A percentile compares a stretch with the other conserved stretches of the same genome.
These are phyloP conservation scores for Timandra comae DNA, from an alignment of 2,888 invertebrate genomes.

Conservation along the genomic window DNA sequence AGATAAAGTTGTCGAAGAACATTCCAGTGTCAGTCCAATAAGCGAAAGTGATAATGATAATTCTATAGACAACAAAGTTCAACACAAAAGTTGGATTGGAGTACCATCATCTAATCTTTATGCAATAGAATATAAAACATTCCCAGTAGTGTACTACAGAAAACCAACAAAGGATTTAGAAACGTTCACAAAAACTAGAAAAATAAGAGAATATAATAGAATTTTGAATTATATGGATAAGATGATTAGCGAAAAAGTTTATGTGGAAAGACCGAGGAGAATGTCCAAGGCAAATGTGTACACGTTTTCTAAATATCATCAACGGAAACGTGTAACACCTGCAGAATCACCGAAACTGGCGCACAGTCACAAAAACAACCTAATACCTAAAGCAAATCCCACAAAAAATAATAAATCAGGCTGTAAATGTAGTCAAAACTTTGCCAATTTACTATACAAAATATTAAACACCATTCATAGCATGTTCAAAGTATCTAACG, in stretches of 20 bases:
- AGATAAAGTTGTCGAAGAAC: slow-evolving; percentile 42
- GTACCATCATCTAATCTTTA: slow-evolving; percentile 37
- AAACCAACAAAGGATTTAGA: slow-evolving; percentile 48
- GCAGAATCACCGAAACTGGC: too few relatives aligned
- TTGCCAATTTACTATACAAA: background rate
- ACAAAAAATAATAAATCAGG: background rate
- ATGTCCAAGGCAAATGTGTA: slow-evolving; percentile 21
- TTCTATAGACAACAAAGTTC: slow-evolving; percentile 32
- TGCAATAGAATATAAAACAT: slow-evolving; percentile 45
- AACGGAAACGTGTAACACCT: too few relatives aligned
- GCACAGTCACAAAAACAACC: background rate
- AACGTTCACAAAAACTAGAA: slow-evolving; percentile 50
- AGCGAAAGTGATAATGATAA: slow-evolving; percentile 30
- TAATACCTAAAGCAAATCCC: background rate
- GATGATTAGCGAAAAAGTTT: slow-evolving; percentile 47
- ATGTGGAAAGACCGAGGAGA: slow-evolving; percentile 26
- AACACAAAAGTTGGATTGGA: slow-evolving; percentile 39
- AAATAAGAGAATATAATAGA: slow-evolving; percentile 52
- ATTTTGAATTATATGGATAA: slow-evolving; percentile 55
- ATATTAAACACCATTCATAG: background rate
- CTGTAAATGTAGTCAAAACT: background rate
- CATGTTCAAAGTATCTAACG: too few relatives aligned
- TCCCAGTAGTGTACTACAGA: slow-evolving; percentile 40
- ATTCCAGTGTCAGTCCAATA: slow-evolving; percentile 31
- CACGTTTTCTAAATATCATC: slow-evolving; percentile 3